Conservation (phyloP, 92 coral and sea anemone species). For the Siderastrea radians region DNA sequence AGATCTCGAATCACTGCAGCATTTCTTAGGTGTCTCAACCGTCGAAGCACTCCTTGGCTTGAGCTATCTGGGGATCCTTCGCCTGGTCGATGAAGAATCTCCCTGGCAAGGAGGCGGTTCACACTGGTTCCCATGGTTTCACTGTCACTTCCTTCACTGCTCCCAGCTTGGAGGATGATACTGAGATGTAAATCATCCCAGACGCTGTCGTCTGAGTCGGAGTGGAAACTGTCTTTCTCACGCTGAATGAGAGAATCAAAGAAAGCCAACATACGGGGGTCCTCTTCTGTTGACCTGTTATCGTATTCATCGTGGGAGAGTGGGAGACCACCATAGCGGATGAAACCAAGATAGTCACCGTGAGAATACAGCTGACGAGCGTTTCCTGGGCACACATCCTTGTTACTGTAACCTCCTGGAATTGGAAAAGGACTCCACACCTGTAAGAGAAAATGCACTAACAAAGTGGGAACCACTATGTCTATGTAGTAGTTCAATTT, state of each 20-base stretch:
- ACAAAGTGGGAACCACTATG: too few relatives aligned
- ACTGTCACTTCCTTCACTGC: conserved; percentile 80
- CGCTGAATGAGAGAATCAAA: conserved; percentile 92
- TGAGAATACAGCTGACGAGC: conserved; percentile 81
- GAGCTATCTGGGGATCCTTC: conserved; percentile 19
- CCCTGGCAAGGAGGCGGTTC: conserved; percentile 29
- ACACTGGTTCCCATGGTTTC: conserved; percentile 68
- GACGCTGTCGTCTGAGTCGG: conserved; percentile 78
- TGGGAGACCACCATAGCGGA: conserved; percentile 85
- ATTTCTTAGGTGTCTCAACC: conserved; percentile 30
- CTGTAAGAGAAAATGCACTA: conserved; percentile 41
- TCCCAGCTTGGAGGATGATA: conserved; percentile 59
- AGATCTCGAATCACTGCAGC: conserved; percentile 45
- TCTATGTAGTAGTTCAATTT: too few relatives aligned
- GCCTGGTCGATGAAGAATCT: conserved; percentile 36
- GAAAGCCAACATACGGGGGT: conserved; percentile 96
- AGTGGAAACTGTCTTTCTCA: conserved; percentile 72
- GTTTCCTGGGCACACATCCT: conserved; percentile 1
- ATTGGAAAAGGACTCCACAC: conserved; percentile 97
- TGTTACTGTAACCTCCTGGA: conserved; percentile 62
- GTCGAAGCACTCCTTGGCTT: conserved; percentile 40
- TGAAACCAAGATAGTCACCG: conserved; percentile 86
- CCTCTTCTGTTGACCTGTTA: conserved; percentile 87
- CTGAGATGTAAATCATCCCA: conserved; percentile 81
- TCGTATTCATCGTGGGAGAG: conserved; percentile 86